phyloP scores from a whole-genome alignment of 2,113 vertebrate genomes.

The Gymnogyps californianus region DNA sequence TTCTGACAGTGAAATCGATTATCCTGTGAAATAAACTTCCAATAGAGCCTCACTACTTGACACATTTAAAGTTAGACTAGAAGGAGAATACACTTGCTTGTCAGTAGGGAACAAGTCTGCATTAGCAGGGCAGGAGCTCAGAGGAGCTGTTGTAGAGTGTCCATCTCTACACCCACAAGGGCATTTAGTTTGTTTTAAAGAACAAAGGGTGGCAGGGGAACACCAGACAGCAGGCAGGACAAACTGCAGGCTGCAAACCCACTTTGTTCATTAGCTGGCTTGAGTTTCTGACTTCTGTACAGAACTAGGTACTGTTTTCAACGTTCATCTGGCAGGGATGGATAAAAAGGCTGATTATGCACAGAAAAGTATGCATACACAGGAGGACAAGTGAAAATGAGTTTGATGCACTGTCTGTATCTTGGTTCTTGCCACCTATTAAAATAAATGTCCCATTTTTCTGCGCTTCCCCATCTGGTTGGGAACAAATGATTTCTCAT shows the following conservation, averaged over 20 bases:
- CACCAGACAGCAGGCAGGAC: background rate
- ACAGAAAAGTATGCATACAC: background rate
- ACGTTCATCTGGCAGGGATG: background rate
- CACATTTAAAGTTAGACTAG: background rate
- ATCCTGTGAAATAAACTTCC: background rate
- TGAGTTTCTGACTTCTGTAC: background rate
- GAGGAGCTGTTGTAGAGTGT: background rate
- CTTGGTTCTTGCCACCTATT: background rate
- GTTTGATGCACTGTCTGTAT: background rate
- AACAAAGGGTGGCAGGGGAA: background rate
- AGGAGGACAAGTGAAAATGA: background rate
- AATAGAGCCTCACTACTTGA: background rate
- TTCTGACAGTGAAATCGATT: background rate
- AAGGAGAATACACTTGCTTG: background rate
- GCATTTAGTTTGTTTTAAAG: background rate
- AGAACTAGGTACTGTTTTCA: background rate
- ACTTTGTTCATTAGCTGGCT: background rate
- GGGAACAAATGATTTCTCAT: background rate
- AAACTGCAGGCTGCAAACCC: background rate
- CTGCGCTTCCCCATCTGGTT: background rate
- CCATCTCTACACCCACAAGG: background rate
- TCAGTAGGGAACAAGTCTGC: background rate
- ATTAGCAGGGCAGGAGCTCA: background rate
- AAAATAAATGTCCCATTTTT: background rate
- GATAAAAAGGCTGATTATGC: background rate